A percentile compares a stretch with the other conserved stretches of the same genome.
Conservation (phyloP, 2,888 invertebrate genomes). For the Adelognathus sp. region DNA sequence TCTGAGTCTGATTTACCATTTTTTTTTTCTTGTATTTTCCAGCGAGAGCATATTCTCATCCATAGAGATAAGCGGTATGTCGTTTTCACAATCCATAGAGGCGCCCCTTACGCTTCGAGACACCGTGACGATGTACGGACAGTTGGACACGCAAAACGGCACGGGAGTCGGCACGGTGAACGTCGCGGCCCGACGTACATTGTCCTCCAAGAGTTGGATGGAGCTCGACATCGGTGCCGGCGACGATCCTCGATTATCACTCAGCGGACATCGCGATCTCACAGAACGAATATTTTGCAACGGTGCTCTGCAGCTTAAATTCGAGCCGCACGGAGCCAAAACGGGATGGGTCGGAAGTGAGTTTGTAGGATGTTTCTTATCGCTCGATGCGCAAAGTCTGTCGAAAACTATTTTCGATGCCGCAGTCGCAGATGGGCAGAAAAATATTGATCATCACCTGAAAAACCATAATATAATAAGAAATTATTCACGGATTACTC, state of each 20-base stretch:
- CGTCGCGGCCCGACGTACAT: conserved; percentile 88
- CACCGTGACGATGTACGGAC: conserved; percentile 92
- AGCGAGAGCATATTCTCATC: conserved; percentile 85
- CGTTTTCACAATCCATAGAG: conserved; percentile 95
- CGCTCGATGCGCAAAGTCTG: too few species aligned
- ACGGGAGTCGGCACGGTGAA: conserved; percentile 91
- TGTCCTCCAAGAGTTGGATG: conserved; percentile 93
- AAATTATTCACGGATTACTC: too few species aligned
- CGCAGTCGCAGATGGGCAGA: too few species aligned
- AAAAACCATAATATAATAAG: too few species aligned
- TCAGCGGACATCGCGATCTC: conserved; percentile 90
- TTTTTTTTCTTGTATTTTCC: conserved; percentile 35
- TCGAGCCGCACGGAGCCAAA: conserved; percentile 89
- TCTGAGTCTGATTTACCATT: too few species aligned
- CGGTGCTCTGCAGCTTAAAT: conserved; percentile 89
- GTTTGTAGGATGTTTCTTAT: too few species aligned
- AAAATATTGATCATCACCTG: too few species aligned
- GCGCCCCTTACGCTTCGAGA: conserved; percentile 94
- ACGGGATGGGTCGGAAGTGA: conserved; percentile 91
- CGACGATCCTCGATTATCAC: conserved; percentile 89
- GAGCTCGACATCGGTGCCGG: conserved; percentile 94
- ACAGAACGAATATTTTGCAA: conserved; percentile 89
- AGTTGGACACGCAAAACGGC: conserved; percentile 93
- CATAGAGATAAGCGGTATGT: conserved; percentile 96
- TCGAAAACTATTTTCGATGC: too few species aligned